Conservation (phyloP, 1,140 invertebrate species). For the Idris sp. region DNA sequence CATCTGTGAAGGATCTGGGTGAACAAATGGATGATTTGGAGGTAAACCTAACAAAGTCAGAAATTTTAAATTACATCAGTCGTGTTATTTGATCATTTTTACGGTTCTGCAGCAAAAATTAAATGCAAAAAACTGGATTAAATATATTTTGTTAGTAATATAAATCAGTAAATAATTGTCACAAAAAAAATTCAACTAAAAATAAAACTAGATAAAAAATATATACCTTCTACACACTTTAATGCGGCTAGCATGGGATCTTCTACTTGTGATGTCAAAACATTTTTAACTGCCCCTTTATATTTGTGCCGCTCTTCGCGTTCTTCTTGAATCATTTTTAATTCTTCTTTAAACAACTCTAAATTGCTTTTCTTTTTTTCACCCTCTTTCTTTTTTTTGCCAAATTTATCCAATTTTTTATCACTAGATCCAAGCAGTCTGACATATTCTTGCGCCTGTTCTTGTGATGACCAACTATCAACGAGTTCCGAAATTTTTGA, state of each 20-base stretch:
- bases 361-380: conserved; percentile 98
- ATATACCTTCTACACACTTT: conserved; percentile 75
- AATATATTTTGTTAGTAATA: too few species aligned
- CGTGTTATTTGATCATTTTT: neutral
- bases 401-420: conserved; percentile 82
- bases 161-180: too few species aligned
- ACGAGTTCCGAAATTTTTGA: conserved; percentile 83
- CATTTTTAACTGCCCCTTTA: conserved; percentile 82
- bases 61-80: conserved; percentile 19
- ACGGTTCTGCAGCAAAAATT: too few species aligned
- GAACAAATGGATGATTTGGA: conserved; percentile 57
- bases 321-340: conserved; percentile 97
- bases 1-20: conserved; percentile 69
- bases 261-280: conserved; percentile 69
- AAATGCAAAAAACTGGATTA: too few species aligned
- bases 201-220: neutral
- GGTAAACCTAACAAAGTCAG: conserved; percentile 39
- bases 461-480: conserved; percentile 75
- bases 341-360: conserved; percentile 97
- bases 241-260: conserved; percentile 76
- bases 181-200: neutral
- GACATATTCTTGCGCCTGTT: conserved; percentile 86
- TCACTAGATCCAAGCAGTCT: conserved; percentile 81
- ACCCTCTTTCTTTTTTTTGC: conserved; percentile 89
- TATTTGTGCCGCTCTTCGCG: conserved; percentile 96